Conservation (phyloP, 2,797 vertebrate genomes). For the Hipposideros larvatus region DNA sequence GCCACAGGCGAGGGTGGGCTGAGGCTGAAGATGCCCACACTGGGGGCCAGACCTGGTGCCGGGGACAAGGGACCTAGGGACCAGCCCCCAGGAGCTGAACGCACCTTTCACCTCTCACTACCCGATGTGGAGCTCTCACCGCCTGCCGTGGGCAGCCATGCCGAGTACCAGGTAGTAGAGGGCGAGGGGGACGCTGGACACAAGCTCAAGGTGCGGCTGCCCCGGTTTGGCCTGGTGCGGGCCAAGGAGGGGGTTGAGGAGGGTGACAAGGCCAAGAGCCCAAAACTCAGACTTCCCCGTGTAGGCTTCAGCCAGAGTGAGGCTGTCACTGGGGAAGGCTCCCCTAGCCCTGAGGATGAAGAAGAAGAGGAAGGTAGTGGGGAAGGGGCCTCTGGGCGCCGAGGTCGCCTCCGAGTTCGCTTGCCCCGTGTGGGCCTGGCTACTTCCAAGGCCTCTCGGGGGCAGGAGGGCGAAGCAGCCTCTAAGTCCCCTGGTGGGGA, state of each 20-base stretch:
- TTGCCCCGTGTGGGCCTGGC: conserved; percentile 92
- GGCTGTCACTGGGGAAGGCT: not conserved
- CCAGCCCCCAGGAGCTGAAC: conserved; percentile 66
- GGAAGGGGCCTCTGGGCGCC: conserved; percentile 56
- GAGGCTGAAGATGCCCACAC: conserved; percentile 81
- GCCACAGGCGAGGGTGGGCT: conserved; percentile 79
- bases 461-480: conserved; percentile 80
- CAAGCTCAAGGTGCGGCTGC: conserved; percentile 90
- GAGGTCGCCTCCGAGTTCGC: conserved; percentile 77
- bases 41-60: conserved; percentile 46
- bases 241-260: conserved; percentile 84
- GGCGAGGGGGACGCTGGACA: conserved; percentile 71
- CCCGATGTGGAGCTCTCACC: conserved; percentile 86
- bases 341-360: conserved; percentile 69
- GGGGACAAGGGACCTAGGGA: not conserved
- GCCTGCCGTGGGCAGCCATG: conserved; percentile 78
- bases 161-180: conserved; percentile 78
- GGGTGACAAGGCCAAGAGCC: conserved; percentile 85
- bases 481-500: conserved; percentile 85
- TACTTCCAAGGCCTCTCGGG: conserved; percentile 86
- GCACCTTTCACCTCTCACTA: conserved; percentile 82
- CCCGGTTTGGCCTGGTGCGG: conserved; percentile 90
- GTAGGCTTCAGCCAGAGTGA: conserved; percentile 87
- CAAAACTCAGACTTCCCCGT: conserved; percentile 87
- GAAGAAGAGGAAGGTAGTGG: conserved; percentile 39